Evolutionary conservation across 2,113 vertebrate species (phyloP).

Genomic region (Percina caprodes): DNA sequence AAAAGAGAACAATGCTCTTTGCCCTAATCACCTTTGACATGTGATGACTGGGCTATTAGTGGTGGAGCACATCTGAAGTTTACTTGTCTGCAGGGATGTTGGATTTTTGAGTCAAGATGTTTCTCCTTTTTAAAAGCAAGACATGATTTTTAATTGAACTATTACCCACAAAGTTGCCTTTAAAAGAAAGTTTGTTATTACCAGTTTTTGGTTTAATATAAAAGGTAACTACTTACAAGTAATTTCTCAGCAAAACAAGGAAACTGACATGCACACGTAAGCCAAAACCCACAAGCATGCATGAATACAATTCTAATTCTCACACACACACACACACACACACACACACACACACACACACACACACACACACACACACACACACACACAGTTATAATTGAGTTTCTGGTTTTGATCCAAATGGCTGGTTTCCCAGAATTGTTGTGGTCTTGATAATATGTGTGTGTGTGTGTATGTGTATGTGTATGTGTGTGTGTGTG

Average conservation of each 20-base stretch:
- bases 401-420: too few relatives aligned
- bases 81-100: neutral
- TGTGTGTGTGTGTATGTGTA: too few relatives aligned
- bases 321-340: neutral
- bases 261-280: neutral
- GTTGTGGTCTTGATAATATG: too few relatives aligned
- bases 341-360: conserved; percentile 14
- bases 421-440: too few relatives aligned
- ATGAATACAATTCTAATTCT: neutral
- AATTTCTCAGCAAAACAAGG: conserved; percentile 21
- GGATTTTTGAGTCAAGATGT: conserved; percentile 7
- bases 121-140: neutral
- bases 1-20: conserved; percentile 29
- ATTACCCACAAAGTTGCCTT: neutral
- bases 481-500: neutral
- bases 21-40: conserved; percentile 40
- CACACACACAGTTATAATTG: neutral
- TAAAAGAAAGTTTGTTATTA: neutral
- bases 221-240: conserved; percentile 9
- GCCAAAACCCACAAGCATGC: neutral
- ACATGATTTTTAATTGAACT: conserved; percentile 5
- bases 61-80: neutral
- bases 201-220: conserved; percentile 9
- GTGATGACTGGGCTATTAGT: conserved; percentile 1
- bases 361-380: neutral